Evolutionary conservation across 1,140 invertebrate species (phyloP).

Genomic region (Coptotermes formosanus): DNA sequence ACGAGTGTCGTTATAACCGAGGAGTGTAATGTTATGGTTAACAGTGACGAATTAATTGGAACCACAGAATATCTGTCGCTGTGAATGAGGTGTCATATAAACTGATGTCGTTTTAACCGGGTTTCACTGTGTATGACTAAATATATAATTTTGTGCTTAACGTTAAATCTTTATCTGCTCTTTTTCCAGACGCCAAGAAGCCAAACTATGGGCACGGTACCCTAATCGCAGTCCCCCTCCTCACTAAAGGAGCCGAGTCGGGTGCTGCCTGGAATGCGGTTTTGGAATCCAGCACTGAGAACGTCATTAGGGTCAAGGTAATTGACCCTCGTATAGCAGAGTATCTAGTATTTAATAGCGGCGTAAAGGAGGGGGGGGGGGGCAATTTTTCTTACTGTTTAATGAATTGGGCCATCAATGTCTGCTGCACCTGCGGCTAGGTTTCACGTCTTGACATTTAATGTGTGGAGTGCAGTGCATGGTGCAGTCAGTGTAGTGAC

Average conservation of each 20-base stretch:
- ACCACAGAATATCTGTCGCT: too few species aligned
- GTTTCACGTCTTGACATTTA: too few species aligned
- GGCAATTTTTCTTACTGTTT: background rate
- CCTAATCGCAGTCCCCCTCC: conserved; percentile 69
- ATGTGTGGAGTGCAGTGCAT: too few species aligned
- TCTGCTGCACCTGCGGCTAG: background rate
- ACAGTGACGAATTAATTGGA: too few species aligned
- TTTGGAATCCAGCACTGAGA: conserved; percentile 52
- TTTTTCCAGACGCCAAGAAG: conserved; percentile 63
- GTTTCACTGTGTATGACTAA: too few species aligned
- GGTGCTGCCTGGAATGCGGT: conserved; percentile 53
- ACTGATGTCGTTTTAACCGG: too few species aligned
- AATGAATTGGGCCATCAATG: background rate
- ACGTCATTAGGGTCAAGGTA: conserved; percentile 42
- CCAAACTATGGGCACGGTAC: conserved; percentile 78
- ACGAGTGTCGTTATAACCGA: too few species aligned
- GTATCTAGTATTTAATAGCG: background rate
- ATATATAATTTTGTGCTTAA: too few species aligned
- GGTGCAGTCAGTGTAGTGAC: too few species aligned
- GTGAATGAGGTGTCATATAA: too few species aligned
- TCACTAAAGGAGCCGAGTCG: conserved; percentile 51
- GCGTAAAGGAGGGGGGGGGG: too few species aligned
- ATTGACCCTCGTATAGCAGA: background rate
- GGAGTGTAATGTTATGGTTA: too few species aligned
- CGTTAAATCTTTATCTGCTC: background rate